Percentiles rank a stretch among this genome's conserved stretches.
Evolutionary conservation across 2,797 vertebrate species (phyloP).

Genomic region (Leptoclinus maculatus): DNA sequence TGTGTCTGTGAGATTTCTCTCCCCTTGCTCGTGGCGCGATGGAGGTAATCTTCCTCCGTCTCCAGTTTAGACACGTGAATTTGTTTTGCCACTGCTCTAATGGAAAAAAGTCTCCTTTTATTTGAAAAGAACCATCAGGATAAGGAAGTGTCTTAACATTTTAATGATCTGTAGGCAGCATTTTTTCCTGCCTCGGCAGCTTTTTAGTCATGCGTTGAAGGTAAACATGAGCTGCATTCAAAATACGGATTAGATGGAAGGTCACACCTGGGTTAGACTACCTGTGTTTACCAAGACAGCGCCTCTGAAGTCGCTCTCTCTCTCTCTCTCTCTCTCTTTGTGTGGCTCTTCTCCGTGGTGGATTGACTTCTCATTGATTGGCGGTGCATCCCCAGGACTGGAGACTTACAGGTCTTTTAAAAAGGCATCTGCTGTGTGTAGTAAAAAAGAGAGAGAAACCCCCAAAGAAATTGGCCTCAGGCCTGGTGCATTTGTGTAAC

Average conservation of each 20-base stretch:
- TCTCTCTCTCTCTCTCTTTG: constrained; percentile 5
- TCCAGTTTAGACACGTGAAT: constrained; percentile 67
- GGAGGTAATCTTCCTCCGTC: constrained; percentile 76
- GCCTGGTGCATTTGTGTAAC: constrained; percentile 2
- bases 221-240: constrained; percentile 42
- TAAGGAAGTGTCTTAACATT: constrained; percentile 43
- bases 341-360: constrained; percentile 6
- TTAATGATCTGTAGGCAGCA: constrained; percentile 11
- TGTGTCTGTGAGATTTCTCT: constrained; percentile 77
- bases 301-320: neutral
- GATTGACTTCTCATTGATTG: constrained; percentile 43
- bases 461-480: constrained; percentile 17
- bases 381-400: constrained; percentile 32
- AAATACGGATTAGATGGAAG: constrained; percentile 44
- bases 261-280: constrained; percentile 35
- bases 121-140: constrained; percentile 18
- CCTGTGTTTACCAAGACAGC: constrained; percentile 40
- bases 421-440: neutral
- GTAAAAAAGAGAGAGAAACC: neutral
- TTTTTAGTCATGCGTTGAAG: constrained; percentile 60
- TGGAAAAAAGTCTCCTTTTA: constrained; percentile 57
- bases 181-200: constrained; percentile 35
- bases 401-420: constrained; percentile 53
- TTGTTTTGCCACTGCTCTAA: constrained; percentile 69
- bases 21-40: constrained; percentile 52